These are phyloP conservation scores for Minunthozetes semirufus DNA, from an alignment of 2,888 invertebrate species.

Conservation along the genomic window DNA sequence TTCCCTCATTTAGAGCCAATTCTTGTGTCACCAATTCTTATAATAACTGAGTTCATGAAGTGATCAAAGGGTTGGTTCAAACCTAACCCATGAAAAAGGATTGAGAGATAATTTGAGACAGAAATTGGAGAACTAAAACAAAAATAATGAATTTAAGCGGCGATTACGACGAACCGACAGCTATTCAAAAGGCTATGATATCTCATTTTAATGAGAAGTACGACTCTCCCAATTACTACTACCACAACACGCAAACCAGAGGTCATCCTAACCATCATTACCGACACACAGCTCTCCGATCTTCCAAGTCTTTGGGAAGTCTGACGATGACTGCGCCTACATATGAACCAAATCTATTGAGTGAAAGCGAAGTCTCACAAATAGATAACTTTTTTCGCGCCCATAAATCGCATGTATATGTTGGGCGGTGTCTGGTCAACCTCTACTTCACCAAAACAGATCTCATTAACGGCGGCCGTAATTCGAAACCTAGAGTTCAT, in stretches of 20 bases:
- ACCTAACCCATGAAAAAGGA: background rate
- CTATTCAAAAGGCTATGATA: constrained; percentile 12
- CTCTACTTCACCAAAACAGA: constrained; percentile 48
- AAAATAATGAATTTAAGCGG: background rate
- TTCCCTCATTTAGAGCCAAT: background rate
- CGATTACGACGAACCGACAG: background rate
- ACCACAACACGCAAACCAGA: background rate
- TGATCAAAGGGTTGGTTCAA: background rate
- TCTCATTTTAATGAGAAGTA: constrained; percentile 26
- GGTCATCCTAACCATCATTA: constrained; percentile 20
- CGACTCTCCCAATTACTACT: background rate
- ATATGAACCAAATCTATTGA: constrained; percentile 26
- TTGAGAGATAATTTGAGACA: background rate
- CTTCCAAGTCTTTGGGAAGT: constrained; percentile 13
- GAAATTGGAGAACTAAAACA: background rate
- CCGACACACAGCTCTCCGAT: background rate
- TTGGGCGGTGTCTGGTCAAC: constrained; percentile 64
- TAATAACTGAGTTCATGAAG: background rate
- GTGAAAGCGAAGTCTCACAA: constrained; percentile 52
- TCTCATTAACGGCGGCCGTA: constrained; percentile 39
- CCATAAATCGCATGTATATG: constrained; percentile 68
- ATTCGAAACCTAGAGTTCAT: constrained; percentile 33
- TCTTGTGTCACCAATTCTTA: background rate
- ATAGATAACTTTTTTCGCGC: constrained; percentile 68
- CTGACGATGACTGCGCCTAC: constrained; percentile 7